Evolutionary conservation across 2,888 invertebrate species (phyloP).

Genomic region (Scrobipalpa atriplicella): DNA sequence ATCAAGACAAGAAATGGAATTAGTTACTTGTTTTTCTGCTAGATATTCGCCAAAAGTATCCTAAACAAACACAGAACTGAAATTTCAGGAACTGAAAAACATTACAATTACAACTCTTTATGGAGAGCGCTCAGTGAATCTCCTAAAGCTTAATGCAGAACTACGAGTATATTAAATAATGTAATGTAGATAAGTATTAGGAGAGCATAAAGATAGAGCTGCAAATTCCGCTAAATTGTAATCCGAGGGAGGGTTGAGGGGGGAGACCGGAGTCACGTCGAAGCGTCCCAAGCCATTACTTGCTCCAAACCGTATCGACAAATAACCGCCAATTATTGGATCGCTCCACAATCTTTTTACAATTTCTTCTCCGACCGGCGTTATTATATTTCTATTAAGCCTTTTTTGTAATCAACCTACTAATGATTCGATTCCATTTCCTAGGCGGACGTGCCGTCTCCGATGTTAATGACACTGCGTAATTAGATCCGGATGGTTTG

Average conservation of each 20-base stretch:
- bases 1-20: too few species aligned
- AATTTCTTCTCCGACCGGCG: conserved; percentile 79
- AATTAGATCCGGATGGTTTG: conserved; percentile 83
- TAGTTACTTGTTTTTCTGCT: too few species aligned
- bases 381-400: conserved; percentile 84
- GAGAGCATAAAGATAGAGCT: conserved; percentile 45
- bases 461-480: conserved; percentile 80
- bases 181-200: conserved; percentile 28
- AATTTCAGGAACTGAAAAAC: too few species aligned
- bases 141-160: not conserved
- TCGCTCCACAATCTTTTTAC: conserved; percentile 83
- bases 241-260: conserved; percentile 45
- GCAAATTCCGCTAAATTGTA: conserved; percentile 67
- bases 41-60: too few species aligned
- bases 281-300: conserved; percentile 76
- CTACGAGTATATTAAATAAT: conserved; percentile 20
- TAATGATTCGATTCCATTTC: conserved; percentile 84
- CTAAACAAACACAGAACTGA: too few species aligned
- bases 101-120: not conserved
- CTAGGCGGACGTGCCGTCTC: conserved; percentile 80
- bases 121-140: not conserved
- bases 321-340: conserved; percentile 83
- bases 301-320: conserved; percentile 82
- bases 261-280: conserved; percentile 72
- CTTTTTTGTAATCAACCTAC: conserved; percentile 83